phyloP scores from a whole-genome alignment of 2,888 invertebrate species.

The Heliothis peltigera region DNA sequence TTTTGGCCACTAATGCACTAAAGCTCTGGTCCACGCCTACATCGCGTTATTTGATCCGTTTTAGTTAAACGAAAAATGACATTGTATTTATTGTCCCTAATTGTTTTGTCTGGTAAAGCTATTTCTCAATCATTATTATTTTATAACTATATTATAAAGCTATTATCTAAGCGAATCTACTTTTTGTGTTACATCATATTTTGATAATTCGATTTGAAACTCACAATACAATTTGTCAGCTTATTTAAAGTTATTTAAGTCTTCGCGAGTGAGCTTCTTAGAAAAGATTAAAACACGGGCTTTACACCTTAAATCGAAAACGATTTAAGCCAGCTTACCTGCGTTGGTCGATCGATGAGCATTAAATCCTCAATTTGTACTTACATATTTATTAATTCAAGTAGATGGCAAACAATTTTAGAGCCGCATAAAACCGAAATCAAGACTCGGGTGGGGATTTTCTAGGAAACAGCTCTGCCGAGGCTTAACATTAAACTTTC shows the following conservation, averaged over 20 bases:
- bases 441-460: slow-evolving; percentile 74
- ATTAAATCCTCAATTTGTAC: slow-evolving; percentile 49
- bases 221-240: not conserved
- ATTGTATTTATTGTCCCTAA: not conserved
- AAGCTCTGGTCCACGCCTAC: slow-evolving; percentile 19
- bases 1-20: slow-evolving; percentile 31
- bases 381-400: slow-evolving; percentile 70
- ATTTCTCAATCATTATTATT: not conserved
- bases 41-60: slow-evolving; percentile 10
- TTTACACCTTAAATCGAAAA: slow-evolving; percentile 30
- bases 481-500: slow-evolving; percentile 83
- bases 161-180: not conserved
- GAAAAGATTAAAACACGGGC: slow-evolving; percentile 24
- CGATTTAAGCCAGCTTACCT: slow-evolving; percentile 36
- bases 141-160: too few species aligned
- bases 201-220: not conserved
- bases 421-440: slow-evolving; percentile 79
- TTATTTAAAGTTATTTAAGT: slow-evolving; percentile 17
- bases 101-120: not conserved
- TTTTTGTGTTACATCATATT: not conserved
- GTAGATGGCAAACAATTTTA: slow-evolving; percentile 76
- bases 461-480: slow-evolving; percentile 72
- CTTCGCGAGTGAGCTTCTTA: slow-evolving; percentile 21
- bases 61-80: not conserved
- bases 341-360: slow-evolving; percentile 32